Evolutionary conservation across 2,113 vertebrate genomes (phyloP), one percentile per base, ranked within the genome.

Genomic region (Neolamprologus caudopunctatus): DNA sequence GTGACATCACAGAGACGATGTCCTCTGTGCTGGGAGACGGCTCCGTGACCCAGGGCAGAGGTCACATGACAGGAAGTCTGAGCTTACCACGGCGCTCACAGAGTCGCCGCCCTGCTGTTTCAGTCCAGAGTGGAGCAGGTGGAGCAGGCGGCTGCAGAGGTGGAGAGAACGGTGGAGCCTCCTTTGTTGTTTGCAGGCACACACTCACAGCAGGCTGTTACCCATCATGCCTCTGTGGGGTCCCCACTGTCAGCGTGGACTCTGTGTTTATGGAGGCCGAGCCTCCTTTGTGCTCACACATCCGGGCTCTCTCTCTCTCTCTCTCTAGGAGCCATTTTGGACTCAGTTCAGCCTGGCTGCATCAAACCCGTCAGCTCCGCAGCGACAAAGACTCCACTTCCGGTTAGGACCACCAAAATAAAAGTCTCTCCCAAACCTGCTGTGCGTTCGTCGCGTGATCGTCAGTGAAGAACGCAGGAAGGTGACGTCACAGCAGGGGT

Each of bases 251-350:
- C 58, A 19, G 58, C 58, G 28, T 33, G 28, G 58, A 33, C 58
- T 33, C 28, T 31, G 28, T 58, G 55, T 33, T 33, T 11, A 33
- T 7, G 16, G 21, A 57, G 54, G 28, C 16, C 16, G 28, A 4
- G 28, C 58, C 16, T 61, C 58, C 42, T 75, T 53, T 87, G 47
- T 87, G 53, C 8, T 68, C 26, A 2, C 55, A 80, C 82, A 50
- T 80, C 75, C 51, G 11, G n/a, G 35, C 83, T 81, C 14, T 24
- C 66, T 37, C 61, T 66, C 21, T 54, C 31, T 57, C 24, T 58
- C 42, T 33, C 33, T 42, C 26, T 6, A 71, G 90, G 66, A 91
- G 87, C 90, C 92, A 91, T 93, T 78, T 93, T 93, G 90, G 88
- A 78, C 90, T 86, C 87, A 8, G 90, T 90, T 93, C 90, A 91